These are phyloP conservation scores for Polymixis lichenea DNA, from an alignment of 2,888 invertebrate species.

Conservation along the genomic window DNA sequence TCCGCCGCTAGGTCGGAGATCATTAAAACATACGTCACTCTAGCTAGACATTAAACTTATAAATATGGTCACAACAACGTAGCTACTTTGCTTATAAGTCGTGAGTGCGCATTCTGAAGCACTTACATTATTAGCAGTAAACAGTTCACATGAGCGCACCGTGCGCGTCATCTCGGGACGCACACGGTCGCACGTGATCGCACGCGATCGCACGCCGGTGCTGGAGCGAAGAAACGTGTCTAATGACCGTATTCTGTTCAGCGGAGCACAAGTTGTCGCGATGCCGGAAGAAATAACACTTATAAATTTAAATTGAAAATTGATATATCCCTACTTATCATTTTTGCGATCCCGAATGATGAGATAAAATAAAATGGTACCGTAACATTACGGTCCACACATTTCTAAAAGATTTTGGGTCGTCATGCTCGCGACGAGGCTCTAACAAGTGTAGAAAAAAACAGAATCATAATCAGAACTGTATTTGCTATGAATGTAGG, in stretches of 20 bases:
- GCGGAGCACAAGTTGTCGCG: conserved; percentile 26
- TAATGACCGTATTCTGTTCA: conserved; percentile 35
- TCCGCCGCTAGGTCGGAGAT: background rate
- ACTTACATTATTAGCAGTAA: conserved; percentile 10
- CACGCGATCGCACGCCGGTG: conserved; percentile 5
- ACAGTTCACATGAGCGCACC: conserved; percentile 17
- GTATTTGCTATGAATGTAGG: no score
- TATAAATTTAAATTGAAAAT: conserved; percentile 14
- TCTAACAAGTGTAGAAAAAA: no score
- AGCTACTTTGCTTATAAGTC: background rate
- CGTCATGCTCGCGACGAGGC: background rate
- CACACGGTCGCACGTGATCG: conserved; percentile 2
- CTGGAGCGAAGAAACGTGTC: conserved; percentile 1
- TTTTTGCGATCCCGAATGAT: background rate
- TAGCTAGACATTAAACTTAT: conserved; percentile 7
- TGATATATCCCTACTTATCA: background rate
- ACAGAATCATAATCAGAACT: no score
- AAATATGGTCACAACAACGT: conserved; percentile 4
- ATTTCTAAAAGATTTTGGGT: background rate
- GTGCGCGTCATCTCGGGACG: background rate
- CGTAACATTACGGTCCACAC: background rate
- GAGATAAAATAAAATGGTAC: background rate
- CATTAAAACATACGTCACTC: conserved; percentile 12
- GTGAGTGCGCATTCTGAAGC: background rate
- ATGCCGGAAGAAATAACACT: background rate